Evolutionary conservation across 2,797 vertebrate genomes (phyloP), one percentile per base, ranked within the genome.

Genomic region (Mallotus villosus): DNA sequence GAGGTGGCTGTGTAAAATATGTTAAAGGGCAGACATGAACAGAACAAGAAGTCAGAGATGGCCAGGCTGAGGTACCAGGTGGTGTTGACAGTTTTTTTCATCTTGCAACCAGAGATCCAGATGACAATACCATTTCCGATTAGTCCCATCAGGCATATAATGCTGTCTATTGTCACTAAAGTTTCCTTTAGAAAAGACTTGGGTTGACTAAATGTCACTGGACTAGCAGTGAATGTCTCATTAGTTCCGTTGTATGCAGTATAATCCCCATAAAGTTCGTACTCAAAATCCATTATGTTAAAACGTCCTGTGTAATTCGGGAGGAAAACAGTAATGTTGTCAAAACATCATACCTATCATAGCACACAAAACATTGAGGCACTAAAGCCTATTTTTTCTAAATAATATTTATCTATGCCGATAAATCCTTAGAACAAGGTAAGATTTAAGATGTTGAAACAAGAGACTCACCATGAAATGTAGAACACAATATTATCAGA

Each of bases 51-150:
- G 75, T 95, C 94, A 0, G 96, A 96, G 14, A 94, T 77, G 0
- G 97, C 96, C 86, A 98, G 76, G 71, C 96, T 95, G 76, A 93
- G 88, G 79, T 97, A 96, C 95, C 95, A 97, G 76, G 92, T 80
- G 0, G 93, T 94, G 51, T 93, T 91, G 73, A 97, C 93, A 0
- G 95, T 94, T 80, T 85, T 95, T 86, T 95, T 97, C 94, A 96
- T 96, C 91, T 95, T 96, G 46, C 93, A 93, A 2, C 90, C 90
- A 57, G 93, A 91, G 6, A 97, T 94, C 80, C 91, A 87, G 0
- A 97, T 95, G 32, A 98, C 95, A 0, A 97, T 53, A 1, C 92
- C 91, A 0, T 98, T 98, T 63, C 96, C 96, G 68, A 87, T 72
- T 14, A 96, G 77, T n/a, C 96, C 96, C 9, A 95, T 62, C 21